These are phyloP conservation scores for Pedetes capensis DNA, from an alignment of 2,113 vertebrate species.

Conservation along the genomic window DNA sequence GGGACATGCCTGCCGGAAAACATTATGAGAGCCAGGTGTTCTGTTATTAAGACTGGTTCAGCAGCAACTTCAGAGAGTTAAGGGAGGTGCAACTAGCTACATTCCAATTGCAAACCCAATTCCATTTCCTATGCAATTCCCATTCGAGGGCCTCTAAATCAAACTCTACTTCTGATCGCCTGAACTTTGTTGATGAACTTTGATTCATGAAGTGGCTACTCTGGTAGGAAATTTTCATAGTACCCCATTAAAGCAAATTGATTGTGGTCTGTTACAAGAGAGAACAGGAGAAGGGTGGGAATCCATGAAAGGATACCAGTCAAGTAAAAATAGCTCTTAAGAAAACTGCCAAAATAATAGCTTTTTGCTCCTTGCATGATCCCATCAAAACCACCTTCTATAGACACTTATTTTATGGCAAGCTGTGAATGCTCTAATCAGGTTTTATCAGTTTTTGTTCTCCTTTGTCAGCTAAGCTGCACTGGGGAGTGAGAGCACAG, in stretches of 20 bases:
- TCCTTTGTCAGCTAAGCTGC: constrained; percentile 49
- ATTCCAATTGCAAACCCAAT: constrained; percentile 1
- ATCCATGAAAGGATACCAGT: neutral
- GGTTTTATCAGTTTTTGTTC: constrained; percentile 47
- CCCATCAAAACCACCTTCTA: neutral
- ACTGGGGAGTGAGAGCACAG: neutral
- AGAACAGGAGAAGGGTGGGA: neutral
- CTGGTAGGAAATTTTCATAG: constrained; percentile 17
- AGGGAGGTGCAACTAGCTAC: rapidly evolving
- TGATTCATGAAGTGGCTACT: neutral
- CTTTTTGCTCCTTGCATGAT: neutral
- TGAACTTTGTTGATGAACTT: constrained; percentile 48
- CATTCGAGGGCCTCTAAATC: constrained; percentile 34
- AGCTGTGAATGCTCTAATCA: constrained; percentile 34
- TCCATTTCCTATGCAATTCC: constrained; percentile 21
- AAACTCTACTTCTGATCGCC: constrained; percentile 8
- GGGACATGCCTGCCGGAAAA: neutral
- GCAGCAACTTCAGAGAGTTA: neutral
- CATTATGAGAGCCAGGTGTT: neutral
- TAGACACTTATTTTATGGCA: neutral
- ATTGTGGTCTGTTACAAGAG: neutral
- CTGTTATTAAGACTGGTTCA: neutral
- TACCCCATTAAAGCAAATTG: constrained; percentile 66
- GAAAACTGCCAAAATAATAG: constrained; percentile 22
- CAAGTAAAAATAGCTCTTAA: constrained; percentile 36